Base-by-base conservation (phyloP, 1,140 invertebrate species). In the Drosophila melanica region DNA sequence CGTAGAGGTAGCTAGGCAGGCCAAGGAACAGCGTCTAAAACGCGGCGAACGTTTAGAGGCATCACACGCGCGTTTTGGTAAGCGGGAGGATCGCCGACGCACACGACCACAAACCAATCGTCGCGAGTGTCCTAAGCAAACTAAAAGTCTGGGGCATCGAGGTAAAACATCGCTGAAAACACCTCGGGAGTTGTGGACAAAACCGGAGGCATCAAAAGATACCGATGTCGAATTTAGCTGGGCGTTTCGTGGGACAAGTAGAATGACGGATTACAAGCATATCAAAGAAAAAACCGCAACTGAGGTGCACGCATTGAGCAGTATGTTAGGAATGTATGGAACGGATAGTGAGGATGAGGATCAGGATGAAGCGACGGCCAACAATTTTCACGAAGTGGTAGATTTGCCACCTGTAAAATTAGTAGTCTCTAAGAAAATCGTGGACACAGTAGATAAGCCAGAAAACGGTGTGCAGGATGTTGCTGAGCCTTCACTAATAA, bases 41-140 rank as follows among this genome's bases (percentile, higher is more conserved):
- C 93, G 95, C 58, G 95, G 95, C 23, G 95, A 96, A 93, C 93
- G 94, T 79, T 93, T 96, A 42, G 91, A 93, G 78, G 92, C 87
- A 47, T 93, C 80, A 0, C 92, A 93, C 41, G 81, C 82, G 16
- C 79, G 92, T 65, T 94, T 93, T 72, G 93, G 92, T 2, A 91
- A 90, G 11, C 75, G 58, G 37, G 80, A 85, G 67, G 85, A 92
- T 84, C 82, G 87, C 67, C 74, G 67, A 14, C 37, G 77, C 1
- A 74, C 62, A 1, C 68, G 50, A 3, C 45, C 62, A 4, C 30
- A 44, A 9, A 66, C 1, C 3, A 45, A 55, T 27, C 18, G 20
- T 11, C 37, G 57, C n/a, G 48, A 77, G 0, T 37, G 37, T 4
- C 3, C 27, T 2, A 74, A 48, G 4, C 23, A 59, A 66, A 39